phyloP scores from a whole-genome alignment of 2,888 invertebrate species.

The Lasiommata megera region DNA sequence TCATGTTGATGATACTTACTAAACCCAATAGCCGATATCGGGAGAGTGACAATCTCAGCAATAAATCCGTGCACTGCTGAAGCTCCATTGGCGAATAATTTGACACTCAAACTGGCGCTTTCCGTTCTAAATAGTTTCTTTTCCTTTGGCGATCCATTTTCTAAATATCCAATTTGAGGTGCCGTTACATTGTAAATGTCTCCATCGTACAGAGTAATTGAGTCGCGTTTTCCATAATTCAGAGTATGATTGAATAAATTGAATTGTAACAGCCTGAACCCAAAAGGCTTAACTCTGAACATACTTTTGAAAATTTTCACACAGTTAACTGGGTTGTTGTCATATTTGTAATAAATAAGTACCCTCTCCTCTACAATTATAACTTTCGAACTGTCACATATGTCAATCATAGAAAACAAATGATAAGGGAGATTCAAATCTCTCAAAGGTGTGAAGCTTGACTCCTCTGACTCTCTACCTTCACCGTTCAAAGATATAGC shows the following conservation, averaged over 20 bases:
- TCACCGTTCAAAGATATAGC: constrained; percentile 96
- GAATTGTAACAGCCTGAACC: constrained; percentile 93
- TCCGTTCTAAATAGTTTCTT: constrained; percentile 88
- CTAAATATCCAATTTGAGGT: constrained; percentile 85
- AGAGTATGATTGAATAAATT: constrained; percentile 94
- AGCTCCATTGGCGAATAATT: constrained; percentile 96
- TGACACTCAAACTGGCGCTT: constrained; percentile 91
- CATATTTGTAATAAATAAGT: constrained; percentile 97
- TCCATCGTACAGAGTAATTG: constrained; percentile 94
- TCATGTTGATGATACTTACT: constrained; percentile 82
- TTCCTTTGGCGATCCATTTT: constrained; percentile 86
- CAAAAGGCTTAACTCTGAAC: constrained; percentile 92
- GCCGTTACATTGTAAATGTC: constrained; percentile 94
- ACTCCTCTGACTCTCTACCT: constrained; percentile 91
- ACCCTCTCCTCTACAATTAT: constrained; percentile 94
- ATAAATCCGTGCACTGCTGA: constrained; percentile 97
- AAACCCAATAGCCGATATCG: constrained; percentile 94
- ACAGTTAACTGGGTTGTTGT: constrained; percentile 97
- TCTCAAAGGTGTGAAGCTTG: constrained; percentile 93
- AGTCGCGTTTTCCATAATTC: constrained; percentile 90
- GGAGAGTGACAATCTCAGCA: constrained; percentile 97
- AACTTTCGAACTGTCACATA: constrained; percentile 97
- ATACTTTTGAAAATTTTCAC: constrained; percentile 97
- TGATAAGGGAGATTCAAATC: constrained; percentile 93
- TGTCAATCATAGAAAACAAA: constrained; percentile 96